Conservation (phyloP, 2,888 invertebrate genomes). For the Tridacna gigas region DNA sequence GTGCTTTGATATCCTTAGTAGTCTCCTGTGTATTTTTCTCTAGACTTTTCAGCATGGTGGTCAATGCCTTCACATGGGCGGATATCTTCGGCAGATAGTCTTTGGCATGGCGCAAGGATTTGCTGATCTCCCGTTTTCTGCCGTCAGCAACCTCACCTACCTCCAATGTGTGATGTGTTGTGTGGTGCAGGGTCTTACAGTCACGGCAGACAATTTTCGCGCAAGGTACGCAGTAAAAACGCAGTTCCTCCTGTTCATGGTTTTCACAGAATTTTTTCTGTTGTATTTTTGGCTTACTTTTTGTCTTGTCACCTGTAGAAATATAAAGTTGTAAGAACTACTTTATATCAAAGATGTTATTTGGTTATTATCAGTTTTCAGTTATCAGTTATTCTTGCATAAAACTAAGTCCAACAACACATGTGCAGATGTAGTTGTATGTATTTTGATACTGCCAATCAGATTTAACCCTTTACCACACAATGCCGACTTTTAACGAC, state of each 20-base stretch:
- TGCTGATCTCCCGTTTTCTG: constrained; percentile 57
- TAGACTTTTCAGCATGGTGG: constrained; percentile 56
- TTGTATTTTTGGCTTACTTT: constrained; percentile 61
- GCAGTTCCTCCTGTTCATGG: constrained; percentile 58
- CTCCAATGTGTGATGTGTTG: constrained; percentile 62
- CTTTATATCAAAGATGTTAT: too few relatives aligned
- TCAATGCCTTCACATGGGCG: constrained; percentile 52
- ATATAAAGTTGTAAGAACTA: neutral
- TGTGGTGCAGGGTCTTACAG: constrained; percentile 62
- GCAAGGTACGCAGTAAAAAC: constrained; percentile 64
- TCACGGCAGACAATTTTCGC: constrained; percentile 65
- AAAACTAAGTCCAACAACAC: too few relatives aligned
- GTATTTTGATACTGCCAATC: too few relatives aligned
- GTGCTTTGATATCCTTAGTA: constrained; percentile 59
- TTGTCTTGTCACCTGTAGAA: constrained; percentile 56
- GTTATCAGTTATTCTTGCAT: too few relatives aligned
- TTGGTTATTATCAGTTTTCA: too few relatives aligned
- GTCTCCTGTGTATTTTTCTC: constrained; percentile 63
- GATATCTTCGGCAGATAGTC: constrained; percentile 59
- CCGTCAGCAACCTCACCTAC: constrained; percentile 57
- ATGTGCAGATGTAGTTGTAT: neutral
- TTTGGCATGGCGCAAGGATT: constrained; percentile 47
- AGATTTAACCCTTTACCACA: too few relatives aligned
- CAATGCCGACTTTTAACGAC: too few relatives aligned
- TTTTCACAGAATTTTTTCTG: constrained; percentile 60